Evolutionary conservation across 1,140 invertebrate genomes (phyloP).

Genomic region (Helicoverpa armigera): DNA sequence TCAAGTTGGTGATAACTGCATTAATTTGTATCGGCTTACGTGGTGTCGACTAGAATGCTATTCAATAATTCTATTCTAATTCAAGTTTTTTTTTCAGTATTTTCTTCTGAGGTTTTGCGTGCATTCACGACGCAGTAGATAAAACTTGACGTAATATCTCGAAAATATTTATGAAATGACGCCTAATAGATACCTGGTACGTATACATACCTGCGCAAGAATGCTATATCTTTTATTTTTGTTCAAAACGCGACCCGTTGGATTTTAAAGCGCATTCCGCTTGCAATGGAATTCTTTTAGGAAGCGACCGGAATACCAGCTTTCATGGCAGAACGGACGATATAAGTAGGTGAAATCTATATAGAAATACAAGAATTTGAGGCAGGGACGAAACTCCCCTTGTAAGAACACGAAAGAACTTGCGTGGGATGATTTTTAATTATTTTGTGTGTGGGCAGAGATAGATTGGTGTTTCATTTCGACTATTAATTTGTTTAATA

Average conservation of each 20-base stretch:
- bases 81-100: too few relatives aligned
- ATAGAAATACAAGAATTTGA: slow-evolving; percentile 29
- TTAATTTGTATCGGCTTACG: background rate
- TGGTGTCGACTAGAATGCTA: too few relatives aligned
- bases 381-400: background rate
- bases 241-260: slow-evolving; percentile 42
- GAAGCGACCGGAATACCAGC: slow-evolving; percentile 50
- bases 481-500: too few relatives aligned
- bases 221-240: slow-evolving; percentile 35
- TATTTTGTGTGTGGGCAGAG: background rate
- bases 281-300: slow-evolving; percentile 54
- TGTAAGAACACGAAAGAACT: background rate
- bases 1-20: slow-evolving; percentile 33
- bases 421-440: background rate
- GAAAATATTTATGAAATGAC: too few relatives aligned
- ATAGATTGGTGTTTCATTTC: background rate
- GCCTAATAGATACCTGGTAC: too few relatives aligned
- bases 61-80: too few relatives aligned
- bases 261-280: slow-evolving; percentile 55
- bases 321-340: slow-evolving; percentile 30
- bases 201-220: background rate
- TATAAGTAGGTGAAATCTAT: slow-evolving; percentile 36
- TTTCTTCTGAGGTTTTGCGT: too few relatives aligned
- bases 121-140: background rate
- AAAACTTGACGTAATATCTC: background rate